These are phyloP conservation scores for Pelodiscus sinensis DNA, from an alignment of 2,113 vertebrate species.

Conservation along the genomic window DNA sequence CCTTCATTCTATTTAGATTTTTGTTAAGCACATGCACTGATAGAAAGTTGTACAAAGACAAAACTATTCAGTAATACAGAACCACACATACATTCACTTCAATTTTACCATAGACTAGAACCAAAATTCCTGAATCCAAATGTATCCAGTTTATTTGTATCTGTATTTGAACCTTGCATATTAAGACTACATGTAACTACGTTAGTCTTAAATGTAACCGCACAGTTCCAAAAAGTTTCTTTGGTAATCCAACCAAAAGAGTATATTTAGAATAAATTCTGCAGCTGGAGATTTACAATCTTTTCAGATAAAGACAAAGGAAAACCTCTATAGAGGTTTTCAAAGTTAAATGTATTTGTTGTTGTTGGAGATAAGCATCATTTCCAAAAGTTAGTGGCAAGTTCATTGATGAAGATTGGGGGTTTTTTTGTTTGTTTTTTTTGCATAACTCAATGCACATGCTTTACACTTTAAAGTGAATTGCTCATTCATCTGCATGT, in stretches of 20 bases:
- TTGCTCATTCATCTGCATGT: constrained; percentile 42
- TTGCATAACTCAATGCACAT: constrained; percentile 41
- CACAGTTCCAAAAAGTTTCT: background rate
- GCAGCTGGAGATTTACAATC: constrained; percentile 38
- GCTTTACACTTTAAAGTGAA: constrained; percentile 42
- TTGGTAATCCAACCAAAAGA: background rate
- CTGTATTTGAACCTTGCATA: background rate
- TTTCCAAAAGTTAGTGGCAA: constrained; percentile 38
- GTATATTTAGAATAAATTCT: background rate
- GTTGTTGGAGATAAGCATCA: constrained; percentile 47
- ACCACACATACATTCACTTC: background rate
- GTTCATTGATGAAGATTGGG: constrained; percentile 40
- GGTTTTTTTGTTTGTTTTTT: background rate
- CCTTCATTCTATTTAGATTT: background rate
- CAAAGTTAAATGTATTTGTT: constrained; percentile 56
- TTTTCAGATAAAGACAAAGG: background rate
- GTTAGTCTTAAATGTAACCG: background rate
- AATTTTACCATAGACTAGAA: background rate
- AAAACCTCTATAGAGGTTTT: constrained; percentile 33
- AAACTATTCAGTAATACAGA: background rate
- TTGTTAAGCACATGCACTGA: background rate
- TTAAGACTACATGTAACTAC: constrained; percentile 15
- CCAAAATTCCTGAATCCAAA: background rate
- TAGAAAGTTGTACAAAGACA: background rate
- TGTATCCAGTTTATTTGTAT: background rate